A percentile compares a stretch with the other conserved stretches of the same genome.
These are phyloP conservation scores for Poeciliopsis paucimaculata DNA, from an alignment of 2,797 vertebrate species.

Conservation along the genomic window DNA sequence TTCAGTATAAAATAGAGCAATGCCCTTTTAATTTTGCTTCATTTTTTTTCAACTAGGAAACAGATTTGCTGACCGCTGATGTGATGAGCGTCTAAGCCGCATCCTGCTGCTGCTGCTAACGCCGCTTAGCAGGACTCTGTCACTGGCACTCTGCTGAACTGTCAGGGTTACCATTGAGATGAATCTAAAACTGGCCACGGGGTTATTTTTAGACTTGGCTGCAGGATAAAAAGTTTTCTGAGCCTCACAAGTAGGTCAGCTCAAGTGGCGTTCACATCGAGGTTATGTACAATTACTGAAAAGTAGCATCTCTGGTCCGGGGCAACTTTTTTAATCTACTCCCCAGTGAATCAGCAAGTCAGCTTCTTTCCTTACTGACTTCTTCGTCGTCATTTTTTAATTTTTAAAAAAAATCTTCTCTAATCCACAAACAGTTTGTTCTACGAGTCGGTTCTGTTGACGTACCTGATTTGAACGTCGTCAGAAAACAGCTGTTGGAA, in stretches of 20 bases:
- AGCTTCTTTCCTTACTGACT: slow-evolving; percentile 46
- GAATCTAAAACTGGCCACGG: slow-evolving; percentile 79
- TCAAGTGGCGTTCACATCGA: slow-evolving; percentile 78
- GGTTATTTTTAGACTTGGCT: slow-evolving; percentile 85
- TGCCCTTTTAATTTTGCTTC: slow-evolving; percentile 35
- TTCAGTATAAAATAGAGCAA: slow-evolving; percentile 25
- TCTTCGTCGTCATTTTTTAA: background rate
- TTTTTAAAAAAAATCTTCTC: no score
- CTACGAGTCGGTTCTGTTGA: slow-evolving; percentile 37
- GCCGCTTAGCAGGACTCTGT: slow-evolving; percentile 73
- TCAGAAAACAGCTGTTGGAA: slow-evolving; percentile 37
- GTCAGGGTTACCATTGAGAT: slow-evolving; percentile 80
- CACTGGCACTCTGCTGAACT: slow-evolving; percentile 76
- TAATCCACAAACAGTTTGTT: slow-evolving; percentile 65
- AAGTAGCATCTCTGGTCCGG: slow-evolving; percentile 74
- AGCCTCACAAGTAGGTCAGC: slow-evolving; percentile 85
- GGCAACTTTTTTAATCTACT: slow-evolving; percentile 78
- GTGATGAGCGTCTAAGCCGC: slow-evolving; percentile 51
- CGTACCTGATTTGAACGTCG: slow-evolving; percentile 25
- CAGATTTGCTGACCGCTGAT: slow-evolving; percentile 35
- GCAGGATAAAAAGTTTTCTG: slow-evolving; percentile 81
- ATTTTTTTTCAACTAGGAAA: slow-evolving; percentile 24
- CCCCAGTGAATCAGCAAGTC: slow-evolving; percentile 65
- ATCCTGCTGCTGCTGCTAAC: slow-evolving; percentile 44
- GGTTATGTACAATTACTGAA: slow-evolving; percentile 81